Percentiles rank a stretch among this genome's conserved stretches.
Conservation (phyloP, 2,113 vertebrate genomes). For the Chinchilla lanigera region DNA sequence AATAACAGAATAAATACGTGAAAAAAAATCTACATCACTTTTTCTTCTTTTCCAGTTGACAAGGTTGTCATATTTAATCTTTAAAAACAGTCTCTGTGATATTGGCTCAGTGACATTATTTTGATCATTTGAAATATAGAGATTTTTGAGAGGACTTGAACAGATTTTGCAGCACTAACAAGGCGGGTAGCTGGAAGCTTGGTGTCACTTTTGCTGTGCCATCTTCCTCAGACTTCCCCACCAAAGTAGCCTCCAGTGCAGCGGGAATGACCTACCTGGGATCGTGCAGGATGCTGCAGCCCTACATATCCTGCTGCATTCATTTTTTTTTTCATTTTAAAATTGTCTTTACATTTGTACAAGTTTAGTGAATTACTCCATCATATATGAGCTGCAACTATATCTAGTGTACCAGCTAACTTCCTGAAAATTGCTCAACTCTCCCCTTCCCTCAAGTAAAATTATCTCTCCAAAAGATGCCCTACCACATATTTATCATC, state of each 20-base stretch:
- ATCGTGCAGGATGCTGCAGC: too few relatives aligned
- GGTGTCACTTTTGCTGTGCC: background rate
- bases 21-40: background rate
- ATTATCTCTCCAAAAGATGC: background rate
- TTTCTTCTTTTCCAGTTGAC: background rate
- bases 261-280: background rate
- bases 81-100: background rate
- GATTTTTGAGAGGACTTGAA: background rate
- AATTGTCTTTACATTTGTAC: background rate
- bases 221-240: background rate
- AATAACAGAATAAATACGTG: background rate
- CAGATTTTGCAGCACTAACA: fast-evolving
- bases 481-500: background rate
- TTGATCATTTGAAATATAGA: background rate
- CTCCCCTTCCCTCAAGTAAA: background rate
- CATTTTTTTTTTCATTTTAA: background rate
- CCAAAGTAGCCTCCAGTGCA: too few relatives aligned
- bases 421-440: background rate
- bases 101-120: background rate
- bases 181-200: background rate
- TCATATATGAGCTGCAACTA: background rate
- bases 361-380: background rate
- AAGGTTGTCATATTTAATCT: background rate
- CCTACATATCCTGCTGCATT: background rate
- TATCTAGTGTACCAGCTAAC: background rate